Evolutionary conservation across 2,888 invertebrate genomes (phyloP).

Genomic region (Meiosimyza decipiens): DNA sequence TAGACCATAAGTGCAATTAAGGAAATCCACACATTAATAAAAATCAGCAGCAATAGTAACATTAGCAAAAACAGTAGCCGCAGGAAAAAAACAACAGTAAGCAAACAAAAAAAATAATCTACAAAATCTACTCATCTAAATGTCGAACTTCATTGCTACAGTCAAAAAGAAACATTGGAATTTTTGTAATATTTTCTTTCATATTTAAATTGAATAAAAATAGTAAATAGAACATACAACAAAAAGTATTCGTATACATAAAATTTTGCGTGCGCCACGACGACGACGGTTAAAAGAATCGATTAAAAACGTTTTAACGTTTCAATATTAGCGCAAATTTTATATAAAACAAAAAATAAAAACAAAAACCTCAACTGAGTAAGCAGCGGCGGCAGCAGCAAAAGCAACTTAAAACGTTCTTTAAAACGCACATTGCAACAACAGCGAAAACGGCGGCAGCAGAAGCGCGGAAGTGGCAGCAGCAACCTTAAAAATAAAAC

Average conservation of each 20-base stretch:
- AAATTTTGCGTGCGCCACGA: conserved; percentile 5
- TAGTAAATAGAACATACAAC: conserved; percentile 6
- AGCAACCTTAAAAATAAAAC: too few relatives aligned
- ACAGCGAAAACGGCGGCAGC: conserved; percentile 11
- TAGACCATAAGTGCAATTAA: conserved; percentile 8
- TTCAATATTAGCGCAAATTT: background rate
- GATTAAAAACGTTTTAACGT: background rate
- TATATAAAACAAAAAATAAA: background rate
- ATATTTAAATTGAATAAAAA: conserved; percentile 20
- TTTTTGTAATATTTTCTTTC: conserved; percentile 22
- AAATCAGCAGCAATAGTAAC: too few relatives aligned
- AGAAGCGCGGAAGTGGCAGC: background rate
- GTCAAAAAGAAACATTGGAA: conserved; percentile 31
- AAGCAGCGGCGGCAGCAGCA: background rate
- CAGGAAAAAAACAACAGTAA: background rate
- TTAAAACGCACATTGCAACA: conserved; percentile 20
- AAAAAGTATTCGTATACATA: background rate
- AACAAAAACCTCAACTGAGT: conserved; percentile 3
- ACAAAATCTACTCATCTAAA: conserved; percentile 17
- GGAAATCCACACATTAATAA: background rate
- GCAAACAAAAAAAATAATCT: background rate
- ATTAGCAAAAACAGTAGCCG: too few relatives aligned
- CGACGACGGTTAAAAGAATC: conserved; percentile 18
- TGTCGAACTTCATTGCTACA: conserved; percentile 28
- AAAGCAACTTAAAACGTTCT: background rate